These are phyloP conservation scores for Chamaea fasciata DNA, from an alignment of 2,113 vertebrate species.

Conservation along the genomic window DNA sequence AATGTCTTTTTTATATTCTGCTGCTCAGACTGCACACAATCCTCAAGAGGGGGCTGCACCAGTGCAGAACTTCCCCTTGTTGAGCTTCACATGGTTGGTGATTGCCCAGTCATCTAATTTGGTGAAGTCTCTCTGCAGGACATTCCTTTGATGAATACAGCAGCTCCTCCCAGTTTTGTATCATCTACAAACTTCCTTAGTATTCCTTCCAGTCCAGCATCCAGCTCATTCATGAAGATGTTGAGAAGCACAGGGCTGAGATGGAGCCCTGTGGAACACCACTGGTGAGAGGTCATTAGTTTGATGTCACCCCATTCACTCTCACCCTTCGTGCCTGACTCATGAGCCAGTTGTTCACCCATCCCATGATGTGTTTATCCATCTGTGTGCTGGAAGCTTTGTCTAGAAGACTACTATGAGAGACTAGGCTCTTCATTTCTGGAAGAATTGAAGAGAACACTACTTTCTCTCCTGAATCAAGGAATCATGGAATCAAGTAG, in stretches of 20 bases:
- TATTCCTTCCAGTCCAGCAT: not conserved
- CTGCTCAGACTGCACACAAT: not conserved
- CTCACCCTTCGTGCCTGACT: rapidly evolving
- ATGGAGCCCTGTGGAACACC: not conserved
- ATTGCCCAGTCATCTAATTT: not conserved
- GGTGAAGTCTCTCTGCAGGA: not conserved
- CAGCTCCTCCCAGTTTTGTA: not conserved
- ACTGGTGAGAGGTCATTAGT: too few relatives aligned
- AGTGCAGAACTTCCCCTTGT: not conserved
- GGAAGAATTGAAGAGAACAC: not conserved
- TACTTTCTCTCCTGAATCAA: not conserved
- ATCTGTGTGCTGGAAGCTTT: not conserved
- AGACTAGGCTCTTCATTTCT: not conserved
- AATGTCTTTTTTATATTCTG: not conserved
- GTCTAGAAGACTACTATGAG: not conserved
- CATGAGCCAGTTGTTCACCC: not conserved
- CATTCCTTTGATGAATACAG: not conserved
- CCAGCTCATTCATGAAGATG: not conserved
- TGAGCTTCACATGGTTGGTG: not conserved
- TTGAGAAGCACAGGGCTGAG: not conserved
- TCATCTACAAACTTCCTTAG: not conserved
- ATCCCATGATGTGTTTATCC: not conserved
- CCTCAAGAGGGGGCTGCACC: not conserved
- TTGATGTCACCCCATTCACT: not conserved
- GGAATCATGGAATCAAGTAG: not conserved